phyloP scores from a whole-genome alignment of 2,888 invertebrate species.

The Candidula unifasciata region DNA sequence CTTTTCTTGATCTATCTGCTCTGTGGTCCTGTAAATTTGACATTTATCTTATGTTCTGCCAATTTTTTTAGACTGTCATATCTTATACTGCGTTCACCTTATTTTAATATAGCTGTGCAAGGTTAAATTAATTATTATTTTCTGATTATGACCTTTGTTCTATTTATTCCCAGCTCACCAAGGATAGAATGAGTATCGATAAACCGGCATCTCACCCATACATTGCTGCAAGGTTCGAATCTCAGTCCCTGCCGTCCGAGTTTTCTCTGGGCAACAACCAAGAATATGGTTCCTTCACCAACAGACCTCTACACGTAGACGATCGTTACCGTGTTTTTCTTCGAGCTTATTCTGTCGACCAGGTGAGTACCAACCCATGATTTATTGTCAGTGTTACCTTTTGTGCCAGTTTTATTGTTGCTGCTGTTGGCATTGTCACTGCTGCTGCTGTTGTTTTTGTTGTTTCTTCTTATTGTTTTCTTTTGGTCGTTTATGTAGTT shows the following conservation, averaged over 20 bases:
- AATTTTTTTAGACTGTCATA: too few species aligned
- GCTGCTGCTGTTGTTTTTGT: not conserved
- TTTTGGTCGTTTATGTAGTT: not conserved
- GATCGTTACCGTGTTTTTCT: conserved; percentile 94
- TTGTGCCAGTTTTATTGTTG: not conserved
- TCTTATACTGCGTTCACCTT: too few species aligned
- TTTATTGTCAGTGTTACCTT: not conserved
- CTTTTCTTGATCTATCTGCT: too few species aligned
- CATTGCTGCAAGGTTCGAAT: conserved; percentile 93
- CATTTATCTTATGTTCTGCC: too few species aligned
- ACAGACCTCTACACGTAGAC: conserved; percentile 89
- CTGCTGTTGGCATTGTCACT: not conserved
- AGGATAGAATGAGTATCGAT: conserved; percentile 58
- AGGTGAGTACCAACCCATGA: conserved; percentile 79
- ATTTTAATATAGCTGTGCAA: too few species aligned
- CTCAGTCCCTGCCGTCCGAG: conserved; percentile 89
- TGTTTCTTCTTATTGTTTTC: not conserved
- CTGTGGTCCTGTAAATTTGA: too few species aligned
- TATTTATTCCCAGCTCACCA: conserved; percentile 59
- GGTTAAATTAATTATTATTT: too few species aligned
- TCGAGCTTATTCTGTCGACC: conserved; percentile 93
- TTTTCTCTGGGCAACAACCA: conserved; percentile 94
- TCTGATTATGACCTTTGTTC: not conserved
- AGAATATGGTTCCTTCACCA: conserved; percentile 91
- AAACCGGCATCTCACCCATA: conserved; percentile 81